These are phyloP conservation scores for Dione vanillae DNA, from an alignment of 2,888 invertebrate species.

Conservation along the genomic window DNA sequence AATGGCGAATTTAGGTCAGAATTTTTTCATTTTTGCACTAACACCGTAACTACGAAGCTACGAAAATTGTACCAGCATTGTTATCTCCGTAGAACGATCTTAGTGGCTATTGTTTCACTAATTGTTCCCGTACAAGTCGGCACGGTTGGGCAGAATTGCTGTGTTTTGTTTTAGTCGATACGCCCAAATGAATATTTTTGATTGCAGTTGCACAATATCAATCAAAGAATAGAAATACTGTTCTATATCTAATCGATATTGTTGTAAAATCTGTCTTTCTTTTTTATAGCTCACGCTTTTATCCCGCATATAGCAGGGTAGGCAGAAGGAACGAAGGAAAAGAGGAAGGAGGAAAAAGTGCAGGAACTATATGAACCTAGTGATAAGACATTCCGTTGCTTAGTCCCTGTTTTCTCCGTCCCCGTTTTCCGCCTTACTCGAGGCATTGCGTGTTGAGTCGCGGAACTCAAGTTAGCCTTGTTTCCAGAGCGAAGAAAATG, in stretches of 20 bases:
- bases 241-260: not conserved
- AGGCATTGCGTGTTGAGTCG: too few species aligned
- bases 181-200: constrained; percentile 17
- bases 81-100: constrained; percentile 33
- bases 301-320: too few species aligned
- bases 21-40: constrained; percentile 7
- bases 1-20: constrained; percentile 32
- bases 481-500: too few species aligned
- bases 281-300: too few species aligned
- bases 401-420: too few species aligned
- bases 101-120: constrained; percentile 36
- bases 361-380: too few species aligned
- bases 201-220: constrained; percentile 1
- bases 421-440: too few species aligned
- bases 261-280: not conserved
- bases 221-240: not conserved
- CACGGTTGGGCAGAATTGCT: not conserved
- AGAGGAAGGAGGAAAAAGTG: too few species aligned
- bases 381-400: too few species aligned
- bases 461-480: too few species aligned
- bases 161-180: constrained; percentile 18
- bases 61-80: constrained; percentile 35
- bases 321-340: too few species aligned
- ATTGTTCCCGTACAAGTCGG: constrained; percentile 29
- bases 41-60: constrained; percentile 26